A percentile compares a stretch with the other conserved stretches of the same genome.
Conservation (phyloP, 1,140 invertebrate species). For the Temnothorax curvispinosus region DNA sequence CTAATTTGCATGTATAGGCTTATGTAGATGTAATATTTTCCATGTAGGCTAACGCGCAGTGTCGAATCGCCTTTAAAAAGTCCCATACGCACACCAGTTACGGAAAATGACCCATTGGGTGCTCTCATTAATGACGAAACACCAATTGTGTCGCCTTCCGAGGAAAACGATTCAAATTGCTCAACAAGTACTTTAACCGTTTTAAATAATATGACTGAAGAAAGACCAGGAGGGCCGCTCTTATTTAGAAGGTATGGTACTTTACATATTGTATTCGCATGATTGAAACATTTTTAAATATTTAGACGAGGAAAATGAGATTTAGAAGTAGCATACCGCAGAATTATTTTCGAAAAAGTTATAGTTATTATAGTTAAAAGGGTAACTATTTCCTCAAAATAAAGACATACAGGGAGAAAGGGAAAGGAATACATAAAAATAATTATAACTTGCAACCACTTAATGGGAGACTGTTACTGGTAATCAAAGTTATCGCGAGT, state of each 20-base stretch:
- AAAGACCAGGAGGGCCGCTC: slow-evolving; percentile 84
- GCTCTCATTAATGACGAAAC: slow-evolving; percentile 88
- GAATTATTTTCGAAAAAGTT: slow-evolving; percentile 18
- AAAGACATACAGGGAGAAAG: not conserved
- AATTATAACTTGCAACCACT: not conserved
- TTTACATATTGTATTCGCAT: slow-evolving; percentile 37
- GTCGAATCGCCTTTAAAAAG: slow-evolving; percentile 85
- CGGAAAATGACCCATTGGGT: slow-evolving; percentile 96
- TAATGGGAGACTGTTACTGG: slow-evolving; percentile 51
- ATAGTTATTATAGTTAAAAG: not conserved
- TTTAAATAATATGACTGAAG: slow-evolving; percentile 81
- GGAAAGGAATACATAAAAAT: not conserved
- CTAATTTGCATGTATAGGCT: slow-evolving; percentile 61
- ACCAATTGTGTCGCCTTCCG: slow-evolving; percentile 84
- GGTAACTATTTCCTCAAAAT: not conserved
- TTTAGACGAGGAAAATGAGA: not conserved
- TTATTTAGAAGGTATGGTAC: slow-evolving; percentile 82
- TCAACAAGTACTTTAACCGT: slow-evolving; percentile 84
- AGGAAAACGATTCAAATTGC: slow-evolving; percentile 85
- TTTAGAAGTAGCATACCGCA: not conserved
- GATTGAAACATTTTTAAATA: slow-evolving; percentile 16
- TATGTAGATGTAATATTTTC: slow-evolving; percentile 58
- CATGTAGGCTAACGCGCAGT: slow-evolving; percentile 86
- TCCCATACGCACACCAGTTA: slow-evolving; percentile 92
- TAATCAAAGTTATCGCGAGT: slow-evolving; percentile 8